Conservation (phyloP, 2,888 invertebrate genomes). For the Andrena hattorfiana region DNA sequence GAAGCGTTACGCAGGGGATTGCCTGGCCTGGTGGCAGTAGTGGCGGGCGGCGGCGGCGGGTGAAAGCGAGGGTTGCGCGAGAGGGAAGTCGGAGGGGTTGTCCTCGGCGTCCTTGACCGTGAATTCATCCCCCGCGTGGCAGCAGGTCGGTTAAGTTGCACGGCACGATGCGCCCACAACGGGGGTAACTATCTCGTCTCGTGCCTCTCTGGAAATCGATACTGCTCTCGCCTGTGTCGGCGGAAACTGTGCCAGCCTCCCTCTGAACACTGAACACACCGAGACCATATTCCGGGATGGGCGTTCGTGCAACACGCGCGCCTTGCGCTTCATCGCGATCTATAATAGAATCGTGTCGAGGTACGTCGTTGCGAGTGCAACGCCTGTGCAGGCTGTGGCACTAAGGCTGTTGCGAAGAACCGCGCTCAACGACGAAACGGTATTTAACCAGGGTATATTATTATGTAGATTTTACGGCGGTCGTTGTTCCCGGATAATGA, state of each 20-base stretch:
- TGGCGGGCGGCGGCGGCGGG: slow-evolving; percentile 38
- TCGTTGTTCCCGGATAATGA: slow-evolving; percentile 46
- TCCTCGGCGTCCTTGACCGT: slow-evolving; percentile 76
- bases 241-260: slow-evolving; percentile 55
- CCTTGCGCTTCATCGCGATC: neutral
- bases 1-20: slow-evolving; percentile 57
- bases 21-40: neutral
- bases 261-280: neutral
- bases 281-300: slow-evolving; percentile 2
- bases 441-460: slow-evolving; percentile 49
- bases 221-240: slow-evolving; percentile 47
- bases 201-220: slow-evolving; percentile 64
- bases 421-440: slow-evolving; percentile 15
- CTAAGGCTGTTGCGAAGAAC: neutral
- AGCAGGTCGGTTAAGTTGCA: slow-evolving; percentile 66
- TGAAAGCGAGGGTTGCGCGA: slow-evolving; percentile 65
- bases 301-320: neutral
- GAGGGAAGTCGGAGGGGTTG: slow-evolving; percentile 68
- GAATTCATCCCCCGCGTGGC: slow-evolving; percentile 66
- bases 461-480: slow-evolving; percentile 46
- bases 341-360: neutral
- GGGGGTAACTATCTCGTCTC: slow-evolving; percentile 57
- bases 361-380: slow-evolving; percentile 17
- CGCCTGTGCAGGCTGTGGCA: neutral
- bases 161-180: slow-evolving; percentile 70